Percentiles rank a stretch among this genome's conserved stretches.
These are phyloP conservation scores for Amphilophus citrinellus DNA, from an alignment of 2,113 vertebrate genomes.

Conservation along the genomic window DNA sequence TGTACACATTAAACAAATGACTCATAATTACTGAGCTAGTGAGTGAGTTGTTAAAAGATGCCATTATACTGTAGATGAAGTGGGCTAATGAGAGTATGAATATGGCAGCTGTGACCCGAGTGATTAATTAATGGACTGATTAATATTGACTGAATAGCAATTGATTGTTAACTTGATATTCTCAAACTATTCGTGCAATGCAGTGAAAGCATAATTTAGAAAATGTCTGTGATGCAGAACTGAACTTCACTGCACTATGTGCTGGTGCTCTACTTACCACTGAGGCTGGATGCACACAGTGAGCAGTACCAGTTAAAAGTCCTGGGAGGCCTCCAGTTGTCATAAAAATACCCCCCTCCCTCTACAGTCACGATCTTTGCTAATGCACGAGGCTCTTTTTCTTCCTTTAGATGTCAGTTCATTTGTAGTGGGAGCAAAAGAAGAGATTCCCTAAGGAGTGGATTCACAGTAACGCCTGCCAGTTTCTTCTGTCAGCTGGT, in stretches of 20 bases:
- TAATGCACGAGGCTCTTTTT: conserved; percentile 65
- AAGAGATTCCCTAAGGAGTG: conserved; percentile 70
- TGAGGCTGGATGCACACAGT: conserved; percentile 39
- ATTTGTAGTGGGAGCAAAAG: conserved; percentile 69
- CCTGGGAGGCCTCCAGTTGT: conserved; percentile 66
- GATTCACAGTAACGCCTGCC: conserved; percentile 74
- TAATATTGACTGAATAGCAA: conserved; percentile 64
- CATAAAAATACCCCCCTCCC: conserved; percentile 51
- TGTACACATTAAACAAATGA: conserved; percentile 22
- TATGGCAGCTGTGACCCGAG: conserved; percentile 55
- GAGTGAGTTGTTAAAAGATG: conserved; percentile 36
- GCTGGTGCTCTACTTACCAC: conserved; percentile 54
- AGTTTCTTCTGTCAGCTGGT: conserved; percentile 74
- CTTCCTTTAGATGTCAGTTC: conserved; percentile 75
- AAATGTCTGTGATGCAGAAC: conserved; percentile 24
- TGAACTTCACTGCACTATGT: conserved; percentile 33
- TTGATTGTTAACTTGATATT: conserved; percentile 46
- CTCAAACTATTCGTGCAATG: conserved; percentile 10
- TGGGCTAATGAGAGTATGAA: conserved; percentile 60
- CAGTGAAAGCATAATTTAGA: conserved; percentile 23
- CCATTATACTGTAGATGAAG: conserved; percentile 48
- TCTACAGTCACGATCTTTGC: conserved; percentile 60
- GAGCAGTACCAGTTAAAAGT: conserved; percentile 63
- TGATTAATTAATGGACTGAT: conserved; percentile 55
- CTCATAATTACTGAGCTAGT: conserved; percentile 20